phyloP scores from a whole-genome alignment of 2,797 vertebrate genomes.

The Alcedo quadribrachys region DNA sequence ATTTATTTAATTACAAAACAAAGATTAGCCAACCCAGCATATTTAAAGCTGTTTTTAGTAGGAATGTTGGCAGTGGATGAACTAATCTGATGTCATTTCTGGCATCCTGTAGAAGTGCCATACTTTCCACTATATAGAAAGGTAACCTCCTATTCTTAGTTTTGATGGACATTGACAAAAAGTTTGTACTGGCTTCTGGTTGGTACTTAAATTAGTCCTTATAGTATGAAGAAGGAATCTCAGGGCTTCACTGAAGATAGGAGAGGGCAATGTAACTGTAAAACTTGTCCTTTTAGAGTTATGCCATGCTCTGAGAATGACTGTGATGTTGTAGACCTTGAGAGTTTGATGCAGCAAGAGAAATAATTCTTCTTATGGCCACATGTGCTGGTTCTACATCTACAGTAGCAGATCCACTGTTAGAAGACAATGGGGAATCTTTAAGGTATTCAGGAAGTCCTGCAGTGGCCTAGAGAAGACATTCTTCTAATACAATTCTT shows the following conservation, averaged over 20 bases:
- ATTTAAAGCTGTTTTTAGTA: slow-evolving; percentile 58
- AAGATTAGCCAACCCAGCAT: slow-evolving; percentile 54
- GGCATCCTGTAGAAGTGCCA: slow-evolving; percentile 18
- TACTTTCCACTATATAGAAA: slow-evolving; percentile 49
- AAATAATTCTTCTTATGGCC: background rate
- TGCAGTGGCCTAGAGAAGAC: background rate
- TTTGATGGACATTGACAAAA: slow-evolving; percentile 35
- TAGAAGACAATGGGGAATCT: background rate
- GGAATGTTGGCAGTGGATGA: slow-evolving; percentile 48
- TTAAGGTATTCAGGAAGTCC: background rate
- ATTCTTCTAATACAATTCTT: background rate
- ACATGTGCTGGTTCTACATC: background rate
- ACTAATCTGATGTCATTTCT: slow-evolving; percentile 54
- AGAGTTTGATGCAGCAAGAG: background rate
- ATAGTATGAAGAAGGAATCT: background rate
- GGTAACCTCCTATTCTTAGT: slow-evolving; percentile 58
- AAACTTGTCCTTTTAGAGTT: background rate
- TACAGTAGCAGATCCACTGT: background rate
- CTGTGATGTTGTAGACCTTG: background rate
- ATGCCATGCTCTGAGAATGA: fast-evolving
- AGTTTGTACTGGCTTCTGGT: background rate
- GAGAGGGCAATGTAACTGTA: background rate
- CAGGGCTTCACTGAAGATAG: background rate
- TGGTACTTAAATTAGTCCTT: background rate
- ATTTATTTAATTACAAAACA: slow-evolving; percentile 64